These are phyloP conservation scores for Capitulum mitella DNA, from an alignment of 2,888 invertebrate species.

Conservation along the genomic window DNA sequence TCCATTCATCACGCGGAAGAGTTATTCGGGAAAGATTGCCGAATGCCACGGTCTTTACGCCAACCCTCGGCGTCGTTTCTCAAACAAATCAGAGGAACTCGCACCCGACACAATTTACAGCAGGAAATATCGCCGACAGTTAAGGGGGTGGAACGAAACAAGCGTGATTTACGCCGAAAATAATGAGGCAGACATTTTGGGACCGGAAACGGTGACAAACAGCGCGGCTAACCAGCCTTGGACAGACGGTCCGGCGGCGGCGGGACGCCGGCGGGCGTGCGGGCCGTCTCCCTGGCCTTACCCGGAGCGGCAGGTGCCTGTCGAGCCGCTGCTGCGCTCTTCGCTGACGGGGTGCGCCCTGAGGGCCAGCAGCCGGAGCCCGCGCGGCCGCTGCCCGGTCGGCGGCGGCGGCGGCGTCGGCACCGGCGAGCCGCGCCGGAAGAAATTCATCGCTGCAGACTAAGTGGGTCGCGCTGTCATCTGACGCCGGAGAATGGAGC, in stretches of 20 bases:
- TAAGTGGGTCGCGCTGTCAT: background rate
- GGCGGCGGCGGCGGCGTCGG: conserved; percentile 17
- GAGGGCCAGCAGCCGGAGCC: background rate
- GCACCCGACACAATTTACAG: background rate
- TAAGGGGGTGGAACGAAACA: background rate
- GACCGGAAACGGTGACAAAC: too few species aligned
- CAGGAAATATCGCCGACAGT: background rate
- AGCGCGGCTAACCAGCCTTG: too few species aligned
- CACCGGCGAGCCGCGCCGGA: background rate
- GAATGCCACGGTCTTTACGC: background rate
- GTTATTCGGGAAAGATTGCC: background rate
- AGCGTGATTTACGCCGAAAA: background rate
- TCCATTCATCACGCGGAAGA: background rate
- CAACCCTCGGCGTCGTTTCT: background rate
- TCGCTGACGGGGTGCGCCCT: background rate
- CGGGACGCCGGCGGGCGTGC: too few species aligned
- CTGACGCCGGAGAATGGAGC: background rate
- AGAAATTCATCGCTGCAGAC: background rate
- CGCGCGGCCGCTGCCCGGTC: background rate
- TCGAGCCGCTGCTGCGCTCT: conserved; percentile 3
- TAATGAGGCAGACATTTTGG: too few species aligned
- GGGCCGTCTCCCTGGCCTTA: background rate
- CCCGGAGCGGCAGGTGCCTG: background rate
- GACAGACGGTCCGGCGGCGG: too few species aligned
- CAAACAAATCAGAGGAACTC: too few species aligned